Evolutionary conservation across 2,888 invertebrate species (phyloP), one percentile per base, ranked within the genome.

Genomic region (Aphrophora alni): DNA sequence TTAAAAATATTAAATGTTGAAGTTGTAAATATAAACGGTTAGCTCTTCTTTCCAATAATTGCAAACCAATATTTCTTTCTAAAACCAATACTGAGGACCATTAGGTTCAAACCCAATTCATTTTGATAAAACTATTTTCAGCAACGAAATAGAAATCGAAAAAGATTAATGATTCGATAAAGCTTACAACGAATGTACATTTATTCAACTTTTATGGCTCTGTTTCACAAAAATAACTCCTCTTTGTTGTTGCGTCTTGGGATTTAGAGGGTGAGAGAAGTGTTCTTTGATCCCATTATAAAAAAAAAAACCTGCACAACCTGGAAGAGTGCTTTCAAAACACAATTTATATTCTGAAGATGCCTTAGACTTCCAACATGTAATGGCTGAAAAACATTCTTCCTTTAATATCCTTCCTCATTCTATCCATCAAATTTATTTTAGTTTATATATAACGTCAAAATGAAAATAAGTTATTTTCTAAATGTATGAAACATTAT

Each of bases 241-340:
- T 21, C 59, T 59, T 59, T 59, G 59, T 59, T 59, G 59, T 59
- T 59, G 21, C 59, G 59, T 59, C 59, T 59, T 21, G 5, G 5
- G 44, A 14, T 2, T 5, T 14, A 14, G 44, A 14, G 59, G 21
- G 21, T 3, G 21, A 10, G 59, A 21, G 21, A 59, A 21, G 21
- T 59, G 59, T 59, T 59, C 59, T 59, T 59, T 59, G 59, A 59
- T 59, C 59, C 59, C 59, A 59, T 59, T 59, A 59, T 59, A 59
- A 59, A 59, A 59, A n/a, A n/a, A 59, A 59, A 21, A 59, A 59
- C 59, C 59, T 21, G 21, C 21, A 21, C 59, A 59, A 59, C 59
- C 59, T 59, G 59, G 59, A 59, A 59, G 59, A 59, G 59, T 59
- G 59, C 59, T 59, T 59, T 59, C 59, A 59, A 59, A 59, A 59